These are phyloP conservation scores for Meliscaeva auricollis DNA, from an alignment of 2,888 invertebrate genomes.

Conservation along the genomic window DNA sequence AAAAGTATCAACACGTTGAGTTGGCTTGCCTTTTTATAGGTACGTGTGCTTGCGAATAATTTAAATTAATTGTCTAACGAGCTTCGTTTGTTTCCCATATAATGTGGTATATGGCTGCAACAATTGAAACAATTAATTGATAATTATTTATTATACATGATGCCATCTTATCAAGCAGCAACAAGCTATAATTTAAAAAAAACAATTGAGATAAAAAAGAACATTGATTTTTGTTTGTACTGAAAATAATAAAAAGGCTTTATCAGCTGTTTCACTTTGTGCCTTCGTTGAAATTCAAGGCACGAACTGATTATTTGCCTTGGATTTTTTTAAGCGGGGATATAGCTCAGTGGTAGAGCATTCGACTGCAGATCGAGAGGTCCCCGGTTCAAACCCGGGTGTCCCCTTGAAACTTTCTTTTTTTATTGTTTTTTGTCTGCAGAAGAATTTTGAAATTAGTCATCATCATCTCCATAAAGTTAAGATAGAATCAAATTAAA, in stretches of 20 bases:
- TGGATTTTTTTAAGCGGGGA: constrained; percentile 65
- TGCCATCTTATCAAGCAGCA: background rate
- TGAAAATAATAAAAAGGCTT: background rate
- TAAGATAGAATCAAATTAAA: too few relatives aligned
- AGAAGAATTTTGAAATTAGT: too few relatives aligned
- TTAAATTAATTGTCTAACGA: too few relatives aligned
- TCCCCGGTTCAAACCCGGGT: constrained; percentile 80
- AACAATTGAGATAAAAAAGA: background rate
- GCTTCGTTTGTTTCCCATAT: too few relatives aligned
- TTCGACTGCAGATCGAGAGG: constrained; percentile 80
- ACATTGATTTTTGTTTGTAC: background rate
- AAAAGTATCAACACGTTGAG: too few relatives aligned
- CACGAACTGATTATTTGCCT: background rate
- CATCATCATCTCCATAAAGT: too few relatives aligned
- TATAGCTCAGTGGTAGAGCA: constrained; percentile 80
- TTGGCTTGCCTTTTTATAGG: too few relatives aligned
- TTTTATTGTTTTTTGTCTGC: constrained; percentile 15
- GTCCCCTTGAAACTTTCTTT: constrained; percentile 74
- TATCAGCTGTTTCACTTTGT: background rate
- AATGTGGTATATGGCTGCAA: too few relatives aligned
- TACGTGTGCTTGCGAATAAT: too few relatives aligned
- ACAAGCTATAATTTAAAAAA: background rate
- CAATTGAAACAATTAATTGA: constrained; percentile 6
- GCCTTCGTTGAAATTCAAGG: background rate
- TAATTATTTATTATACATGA: background rate